These are phyloP conservation scores for Pentalonia nigronervosa DNA, from an alignment of 1,140 invertebrate genomes.

Conservation along the genomic window DNA sequence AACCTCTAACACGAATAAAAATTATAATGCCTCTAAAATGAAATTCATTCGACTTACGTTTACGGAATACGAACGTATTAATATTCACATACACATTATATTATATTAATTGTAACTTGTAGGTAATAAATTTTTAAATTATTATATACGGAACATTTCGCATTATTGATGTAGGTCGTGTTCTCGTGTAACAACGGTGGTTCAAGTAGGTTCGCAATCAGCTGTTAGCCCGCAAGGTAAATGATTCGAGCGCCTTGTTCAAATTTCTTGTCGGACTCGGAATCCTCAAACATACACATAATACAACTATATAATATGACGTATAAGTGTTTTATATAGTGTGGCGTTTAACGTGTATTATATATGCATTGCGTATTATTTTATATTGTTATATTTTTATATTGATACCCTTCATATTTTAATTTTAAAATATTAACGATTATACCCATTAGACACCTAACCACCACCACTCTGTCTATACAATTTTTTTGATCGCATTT, in stretches of 20 bases:
- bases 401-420: neutral
- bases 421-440: too few species aligned
- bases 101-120: neutral
- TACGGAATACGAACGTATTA: neutral
- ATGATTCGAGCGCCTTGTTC: neutral
- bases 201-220: neutral
- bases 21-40: neutral
- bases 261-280: neutral
- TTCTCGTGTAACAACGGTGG: neutral
- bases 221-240: neutral
- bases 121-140: neutral
- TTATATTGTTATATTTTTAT: neutral
- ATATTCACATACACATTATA: neutral
- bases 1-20: neutral
- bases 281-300: neutral
- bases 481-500: too few species aligned
- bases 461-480: too few species aligned
- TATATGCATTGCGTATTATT: neutral
- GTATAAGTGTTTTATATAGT: neutral
- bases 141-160: neutral
- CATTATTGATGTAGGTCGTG: conserved; percentile 27
- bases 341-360: neutral
- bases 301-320: neutral
- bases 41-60: neutral
- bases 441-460: too few species aligned